Percentiles rank a stretch among this genome's conserved stretches.
These are phyloP conservation scores for Andrena flavipes DNA, from an alignment of 2,888 invertebrate species.

Conservation along the genomic window DNA sequence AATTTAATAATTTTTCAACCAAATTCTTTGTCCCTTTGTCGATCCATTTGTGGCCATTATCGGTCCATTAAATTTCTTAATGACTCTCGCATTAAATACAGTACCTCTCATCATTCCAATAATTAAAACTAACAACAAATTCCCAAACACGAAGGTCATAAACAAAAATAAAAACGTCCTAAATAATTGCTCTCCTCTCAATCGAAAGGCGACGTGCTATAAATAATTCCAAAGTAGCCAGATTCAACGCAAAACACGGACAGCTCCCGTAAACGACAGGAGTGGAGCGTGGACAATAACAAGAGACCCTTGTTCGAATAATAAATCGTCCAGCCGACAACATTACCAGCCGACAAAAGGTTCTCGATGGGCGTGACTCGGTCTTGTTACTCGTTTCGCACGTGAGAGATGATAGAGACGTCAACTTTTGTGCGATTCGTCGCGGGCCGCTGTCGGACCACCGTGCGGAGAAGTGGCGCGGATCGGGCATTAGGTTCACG, in stretches of 20 bases:
- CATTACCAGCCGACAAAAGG: constrained; percentile 71
- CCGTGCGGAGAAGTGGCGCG: constrained; percentile 39
- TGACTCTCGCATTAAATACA: too few species aligned
- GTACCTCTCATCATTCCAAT: too few species aligned
- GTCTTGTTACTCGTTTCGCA: constrained; percentile 65
- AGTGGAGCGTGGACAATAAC: constrained; percentile 81
- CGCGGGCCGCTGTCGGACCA: constrained; percentile 79
- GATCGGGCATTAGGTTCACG: constrained; percentile 36
- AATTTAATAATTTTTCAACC: too few species aligned
- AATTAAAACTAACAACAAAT: too few species aligned
- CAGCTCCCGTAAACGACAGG: constrained; percentile 61
- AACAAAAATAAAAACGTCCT: too few species aligned
- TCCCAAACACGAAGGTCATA: too few species aligned
- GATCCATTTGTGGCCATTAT: too few species aligned
- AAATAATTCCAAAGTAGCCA: not conserved
- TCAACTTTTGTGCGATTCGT: constrained; percentile 82
- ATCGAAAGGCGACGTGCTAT: not conserved
- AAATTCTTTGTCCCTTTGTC: too few species aligned
- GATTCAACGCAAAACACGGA: not conserved
- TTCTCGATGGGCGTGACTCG: constrained; percentile 79
- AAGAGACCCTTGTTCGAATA: constrained; percentile 75
- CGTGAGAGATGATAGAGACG: constrained; percentile 82
- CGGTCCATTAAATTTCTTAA: too few species aligned
- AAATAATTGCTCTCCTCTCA: not conserved
- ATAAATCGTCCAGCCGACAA: constrained; percentile 77